These are phyloP conservation scores for Unio delphinus DNA, from an alignment of 2,888 invertebrate species.

Conservation along the genomic window DNA sequence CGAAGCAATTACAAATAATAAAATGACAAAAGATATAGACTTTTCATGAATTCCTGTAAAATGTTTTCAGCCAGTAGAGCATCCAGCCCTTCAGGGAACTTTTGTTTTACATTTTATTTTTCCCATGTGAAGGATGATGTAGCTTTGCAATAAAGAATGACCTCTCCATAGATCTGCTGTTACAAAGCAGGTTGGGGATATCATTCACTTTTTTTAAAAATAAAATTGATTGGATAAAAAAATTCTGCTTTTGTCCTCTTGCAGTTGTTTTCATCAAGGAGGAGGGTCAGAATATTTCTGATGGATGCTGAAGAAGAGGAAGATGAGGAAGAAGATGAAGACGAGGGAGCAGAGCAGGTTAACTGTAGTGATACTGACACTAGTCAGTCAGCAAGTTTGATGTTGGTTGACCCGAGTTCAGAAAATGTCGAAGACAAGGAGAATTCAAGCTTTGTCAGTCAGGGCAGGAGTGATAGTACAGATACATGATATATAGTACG, in stretches of 20 bases:
- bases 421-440: constrained; percentile 46
- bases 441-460: constrained; percentile 33
- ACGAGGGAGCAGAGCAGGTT: constrained; percentile 37
- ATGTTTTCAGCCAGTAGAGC: too few species aligned
- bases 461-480: constrained; percentile 1
- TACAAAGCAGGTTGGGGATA: too few species aligned
- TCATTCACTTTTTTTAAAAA: too few species aligned
- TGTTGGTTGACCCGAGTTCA: constrained; percentile 19
- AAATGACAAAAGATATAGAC: too few species aligned
- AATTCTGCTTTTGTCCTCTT: constrained; percentile 12
- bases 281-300: constrained; percentile 89
- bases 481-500: neutral
- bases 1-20: too few species aligned
- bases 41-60: too few species aligned
- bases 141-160: too few species aligned
- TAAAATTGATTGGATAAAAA: too few species aligned
- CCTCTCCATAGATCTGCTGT: too few species aligned
- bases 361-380: constrained; percentile 37
- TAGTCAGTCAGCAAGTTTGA: constrained; percentile 32
- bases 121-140: too few species aligned
- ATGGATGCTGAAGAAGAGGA: constrained; percentile 94
- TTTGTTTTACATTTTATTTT: too few species aligned
- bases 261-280: constrained; percentile 81
- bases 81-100: too few species aligned
- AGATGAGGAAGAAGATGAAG: constrained; percentile 79